These are phyloP conservation scores for Meloe dianella DNA, from an alignment of 2,888 invertebrate species.

Conservation along the genomic window DNA sequence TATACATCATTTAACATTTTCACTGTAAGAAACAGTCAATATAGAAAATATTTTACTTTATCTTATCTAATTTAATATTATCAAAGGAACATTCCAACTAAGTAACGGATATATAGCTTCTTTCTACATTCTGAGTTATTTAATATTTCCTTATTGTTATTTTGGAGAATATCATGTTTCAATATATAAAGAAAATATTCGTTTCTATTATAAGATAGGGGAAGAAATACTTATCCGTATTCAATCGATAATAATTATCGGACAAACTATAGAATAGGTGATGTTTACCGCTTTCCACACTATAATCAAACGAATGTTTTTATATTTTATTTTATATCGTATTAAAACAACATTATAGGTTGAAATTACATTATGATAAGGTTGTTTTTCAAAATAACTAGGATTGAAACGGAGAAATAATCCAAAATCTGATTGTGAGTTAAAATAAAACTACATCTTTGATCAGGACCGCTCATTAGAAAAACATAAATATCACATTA, in stretches of 20 bases:
- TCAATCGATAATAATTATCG: not conserved
- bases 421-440: not conserved
- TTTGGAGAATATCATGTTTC: not conserved
- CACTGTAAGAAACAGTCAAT: too few species aligned
- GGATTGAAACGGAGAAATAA: too few species aligned
- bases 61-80: too few species aligned
- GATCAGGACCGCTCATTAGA: too few species aligned
- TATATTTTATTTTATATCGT: not conserved
- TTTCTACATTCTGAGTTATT: too few species aligned
- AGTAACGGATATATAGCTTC: too few species aligned
- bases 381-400: not conserved
- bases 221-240: not conserved
- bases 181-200: not conserved
- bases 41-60: too few species aligned
- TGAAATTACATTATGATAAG: not conserved
- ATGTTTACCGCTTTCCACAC: not conserved
- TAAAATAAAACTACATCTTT: not conserved
- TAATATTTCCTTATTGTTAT: too few species aligned
- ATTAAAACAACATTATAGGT: conserved; percentile 1
- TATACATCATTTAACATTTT: too few species aligned
- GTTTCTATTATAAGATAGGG: not conserved
- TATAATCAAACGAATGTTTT: not conserved
- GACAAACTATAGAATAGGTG: not conserved
- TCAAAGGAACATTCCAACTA: too few species aligned
- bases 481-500: too few species aligned